phyloP scores from a whole-genome alignment of 2,113 vertebrate genomes.

The Condylura cristata region DNA sequence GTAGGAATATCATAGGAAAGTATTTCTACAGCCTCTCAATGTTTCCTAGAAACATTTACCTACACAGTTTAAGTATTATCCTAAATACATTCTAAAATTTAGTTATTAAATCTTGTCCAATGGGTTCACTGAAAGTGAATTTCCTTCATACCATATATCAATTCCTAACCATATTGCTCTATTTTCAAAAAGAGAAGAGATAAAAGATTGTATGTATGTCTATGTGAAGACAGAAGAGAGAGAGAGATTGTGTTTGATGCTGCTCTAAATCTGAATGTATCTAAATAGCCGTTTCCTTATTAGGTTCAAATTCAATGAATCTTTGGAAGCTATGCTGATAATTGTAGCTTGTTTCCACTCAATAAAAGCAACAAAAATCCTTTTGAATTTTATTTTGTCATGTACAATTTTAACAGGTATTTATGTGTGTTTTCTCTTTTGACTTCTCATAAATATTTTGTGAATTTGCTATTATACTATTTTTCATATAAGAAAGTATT shows the following conservation, averaged over 20 bases:
- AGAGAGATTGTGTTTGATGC: background rate
- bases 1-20: background rate
- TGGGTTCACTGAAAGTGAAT: background rate
- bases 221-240: background rate
- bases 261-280: background rate
- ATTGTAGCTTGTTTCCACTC: background rate
- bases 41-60: background rate
- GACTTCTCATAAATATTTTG: background rate
- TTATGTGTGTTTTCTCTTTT: background rate
- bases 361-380: background rate
- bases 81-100: background rate
- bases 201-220: background rate
- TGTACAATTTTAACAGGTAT: background rate
- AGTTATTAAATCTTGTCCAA: background rate
- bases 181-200: background rate
- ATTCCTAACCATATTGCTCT: background rate
- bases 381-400: background rate
- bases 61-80: background rate
- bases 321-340: background rate
- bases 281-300: background rate
- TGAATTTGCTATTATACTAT: background rate
- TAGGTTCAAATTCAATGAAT: background rate
- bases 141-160: background rate
- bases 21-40: background rate
- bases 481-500: background rate